Evolutionary conservation across 2,113 vertebrate genomes (phyloP).

Genomic region (Bagarius yarrelli): DNA sequence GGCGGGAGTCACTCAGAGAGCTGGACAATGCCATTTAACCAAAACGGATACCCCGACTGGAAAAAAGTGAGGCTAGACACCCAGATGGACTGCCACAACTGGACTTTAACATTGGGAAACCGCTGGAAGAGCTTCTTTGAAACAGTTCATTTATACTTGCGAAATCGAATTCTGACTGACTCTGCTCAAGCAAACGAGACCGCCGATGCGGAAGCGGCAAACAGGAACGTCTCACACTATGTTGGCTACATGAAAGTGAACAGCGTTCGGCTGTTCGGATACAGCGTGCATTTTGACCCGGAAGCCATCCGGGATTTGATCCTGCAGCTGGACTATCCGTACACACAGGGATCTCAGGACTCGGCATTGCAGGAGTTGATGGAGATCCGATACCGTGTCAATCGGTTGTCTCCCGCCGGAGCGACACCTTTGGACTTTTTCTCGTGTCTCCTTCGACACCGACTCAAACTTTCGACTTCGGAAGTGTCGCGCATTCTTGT

Average conservation of each 20-base stretch:
- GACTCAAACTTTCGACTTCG: constrained; percentile 88
- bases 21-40: constrained; percentile 92
- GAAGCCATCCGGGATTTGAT: constrained; percentile 96
- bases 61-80: constrained; percentile 88
- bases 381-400: constrained; percentile 92
- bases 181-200: constrained; percentile 76
- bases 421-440: constrained; percentile 88
- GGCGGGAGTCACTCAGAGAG: constrained; percentile 98
- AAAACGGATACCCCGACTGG: constrained; percentile 91
- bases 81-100: constrained; percentile 93
- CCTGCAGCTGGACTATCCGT: constrained; percentile 94
- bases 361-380: constrained; percentile 91
- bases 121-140: constrained; percentile 98
- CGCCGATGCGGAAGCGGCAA: constrained; percentile 80
- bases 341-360: constrained; percentile 95
- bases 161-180: constrained; percentile 84
- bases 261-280: constrained; percentile 93
- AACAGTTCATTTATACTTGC: constrained; percentile 93
- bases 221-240: constrained; percentile 80
- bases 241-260: constrained; percentile 95
- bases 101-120: constrained; percentile 93
- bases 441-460: constrained; percentile 90
- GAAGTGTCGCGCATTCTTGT: constrained; percentile 92
- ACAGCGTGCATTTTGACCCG: constrained; percentile 93
- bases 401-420: constrained; percentile 90